These are phyloP conservation scores for Pitangus sulphuratus DNA, from an alignment of 2,797 vertebrate genomes.

Conservation along the genomic window DNA sequence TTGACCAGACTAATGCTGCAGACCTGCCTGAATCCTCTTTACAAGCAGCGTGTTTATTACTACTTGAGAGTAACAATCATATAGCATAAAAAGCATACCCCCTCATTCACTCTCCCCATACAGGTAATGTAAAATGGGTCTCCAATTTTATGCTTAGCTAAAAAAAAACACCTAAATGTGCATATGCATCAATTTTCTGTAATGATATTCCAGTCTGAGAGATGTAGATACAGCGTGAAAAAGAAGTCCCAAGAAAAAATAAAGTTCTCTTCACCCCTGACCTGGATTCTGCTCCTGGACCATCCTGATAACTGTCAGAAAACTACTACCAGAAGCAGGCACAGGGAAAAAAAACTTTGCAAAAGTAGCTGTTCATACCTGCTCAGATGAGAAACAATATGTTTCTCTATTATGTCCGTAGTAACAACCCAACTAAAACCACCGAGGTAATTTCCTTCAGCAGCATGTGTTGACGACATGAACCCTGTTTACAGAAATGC, in stretches of 20 bases:
- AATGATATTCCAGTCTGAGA: background rate
- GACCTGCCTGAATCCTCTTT: background rate
- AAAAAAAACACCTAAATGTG: background rate
- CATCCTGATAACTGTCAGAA: background rate
- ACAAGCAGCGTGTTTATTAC: background rate
- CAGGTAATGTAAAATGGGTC: background rate
- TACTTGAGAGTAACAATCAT: background rate
- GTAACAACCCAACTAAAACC: constrained; percentile 13
- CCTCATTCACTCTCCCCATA: background rate
- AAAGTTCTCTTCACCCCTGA: background rate
- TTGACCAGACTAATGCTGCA: background rate
- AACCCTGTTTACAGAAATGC: constrained; percentile 60
- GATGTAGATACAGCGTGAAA: background rate
- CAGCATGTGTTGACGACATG: background rate
- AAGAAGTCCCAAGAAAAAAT: background rate
- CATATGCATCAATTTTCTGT: background rate
- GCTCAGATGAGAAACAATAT: background rate
- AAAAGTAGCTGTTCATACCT: background rate
- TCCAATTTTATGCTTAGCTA: background rate
- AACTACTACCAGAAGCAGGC: background rate
- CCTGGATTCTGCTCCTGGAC: background rate
- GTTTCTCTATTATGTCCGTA: constrained; percentile 8
- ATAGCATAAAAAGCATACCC: background rate
- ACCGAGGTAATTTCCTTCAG: constrained; percentile 39
- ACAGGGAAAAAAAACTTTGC: background rate